Conservation (phyloP, 1,140 invertebrate species). For the Araneus ventricosus region DNA sequence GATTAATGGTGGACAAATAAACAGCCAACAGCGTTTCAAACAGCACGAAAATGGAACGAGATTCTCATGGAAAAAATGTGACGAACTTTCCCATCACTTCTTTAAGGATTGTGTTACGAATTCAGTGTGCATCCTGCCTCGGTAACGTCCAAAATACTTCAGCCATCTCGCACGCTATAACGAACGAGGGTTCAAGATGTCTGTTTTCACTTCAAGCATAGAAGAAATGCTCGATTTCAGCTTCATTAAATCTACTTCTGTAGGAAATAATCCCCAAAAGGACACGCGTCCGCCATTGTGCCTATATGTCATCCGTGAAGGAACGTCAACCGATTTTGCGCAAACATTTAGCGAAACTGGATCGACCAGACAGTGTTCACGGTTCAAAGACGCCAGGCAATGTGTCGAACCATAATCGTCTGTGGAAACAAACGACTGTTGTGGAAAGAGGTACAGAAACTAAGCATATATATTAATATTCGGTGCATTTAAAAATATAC, state of each 20-base stretch:
- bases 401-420: not conserved
- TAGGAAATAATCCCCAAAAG: constrained; percentile 14
- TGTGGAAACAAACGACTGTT: not conserved
- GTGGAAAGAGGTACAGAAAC: not conserved
- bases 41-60: not conserved
- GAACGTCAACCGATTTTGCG: constrained; percentile 11
- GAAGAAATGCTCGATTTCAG: not conserved
- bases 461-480: not conserved
- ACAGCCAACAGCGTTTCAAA: not conserved
- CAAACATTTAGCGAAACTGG: constrained; percentile 16
- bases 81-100: constrained; percentile 3
- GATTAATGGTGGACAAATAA: constrained; percentile 2
- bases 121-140: not conserved
- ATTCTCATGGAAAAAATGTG: not conserved
- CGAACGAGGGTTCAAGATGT: not conserved
- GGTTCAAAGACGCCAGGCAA: not conserved
- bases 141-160: not conserved
- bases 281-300: not conserved
- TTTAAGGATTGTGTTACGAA: not conserved
- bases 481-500: not conserved
- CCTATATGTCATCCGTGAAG: constrained; percentile 32
- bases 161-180: not conserved
- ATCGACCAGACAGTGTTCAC: constrained; percentile 7
- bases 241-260: constrained; percentile 14
- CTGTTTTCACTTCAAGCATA: not conserved